Evolutionary conservation across 1,140 invertebrate genomes (phyloP).

Genomic region (Subanguina moxae): DNA sequence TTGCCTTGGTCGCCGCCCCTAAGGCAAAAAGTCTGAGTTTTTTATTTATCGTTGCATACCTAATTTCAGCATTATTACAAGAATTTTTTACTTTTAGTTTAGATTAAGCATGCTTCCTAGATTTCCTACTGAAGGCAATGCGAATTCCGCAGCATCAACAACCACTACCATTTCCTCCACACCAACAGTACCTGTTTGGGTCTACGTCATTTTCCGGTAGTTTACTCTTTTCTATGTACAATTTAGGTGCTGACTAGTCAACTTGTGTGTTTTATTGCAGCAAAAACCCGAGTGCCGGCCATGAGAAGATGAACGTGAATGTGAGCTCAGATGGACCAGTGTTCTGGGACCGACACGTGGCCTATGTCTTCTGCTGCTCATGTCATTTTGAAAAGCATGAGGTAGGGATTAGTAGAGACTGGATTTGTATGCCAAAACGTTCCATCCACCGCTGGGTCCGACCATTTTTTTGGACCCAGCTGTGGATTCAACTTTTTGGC

Average conservation of each 20-base stretch:
- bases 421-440: too few relatives aligned
- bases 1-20: too few relatives aligned
- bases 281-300: conserved; percentile 47
- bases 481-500: too few relatives aligned
- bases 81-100: too few relatives aligned
- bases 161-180: background rate
- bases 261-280: background rate
- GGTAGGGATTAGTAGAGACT: conserved; percentile 40
- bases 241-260: background rate
- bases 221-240: background rate
- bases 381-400: conserved; percentile 58
- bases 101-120: too few relatives aligned
- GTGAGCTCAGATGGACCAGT: conserved; percentile 54
- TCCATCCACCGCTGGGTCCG: too few relatives aligned
- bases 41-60: too few relatives aligned
- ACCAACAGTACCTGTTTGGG: conserved; percentile 49
- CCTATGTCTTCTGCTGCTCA: conserved; percentile 58
- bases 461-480: too few relatives aligned
- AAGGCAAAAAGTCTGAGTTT: too few relatives aligned
- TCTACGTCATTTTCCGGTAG: conserved; percentile 57
- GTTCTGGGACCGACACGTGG: conserved; percentile 55
- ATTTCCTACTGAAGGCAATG: too few relatives aligned
- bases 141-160: background rate
- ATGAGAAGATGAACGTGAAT: conserved; percentile 58
- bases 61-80: too few relatives aligned